Base-by-base conservation (phyloP, 64 coral and sea anemone species). In the Astreopora myriophthalma region DNA sequence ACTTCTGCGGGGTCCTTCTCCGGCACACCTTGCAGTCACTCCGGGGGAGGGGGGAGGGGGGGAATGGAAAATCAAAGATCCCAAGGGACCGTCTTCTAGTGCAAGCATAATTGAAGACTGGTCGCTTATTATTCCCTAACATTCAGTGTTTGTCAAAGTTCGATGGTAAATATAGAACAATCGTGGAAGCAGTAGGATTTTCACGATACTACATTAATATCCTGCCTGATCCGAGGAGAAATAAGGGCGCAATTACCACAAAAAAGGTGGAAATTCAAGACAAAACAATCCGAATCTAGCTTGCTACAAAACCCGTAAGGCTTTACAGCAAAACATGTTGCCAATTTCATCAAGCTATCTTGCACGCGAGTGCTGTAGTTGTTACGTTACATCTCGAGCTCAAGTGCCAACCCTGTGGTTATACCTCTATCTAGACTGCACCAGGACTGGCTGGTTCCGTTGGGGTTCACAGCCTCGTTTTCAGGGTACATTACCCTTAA, bases 351-450 rank as follows among this genome's bases (percentile, higher is more conserved):
- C 44, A 78, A 36, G 79, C 34, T 83, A 37, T 19, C 55, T 64
- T 17, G 5, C 5, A 30, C 14, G 20, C 14, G 51, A 37, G 55
- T 65, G 32, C 79, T 57, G 13, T 39, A 34, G 0, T 63, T 64
- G 37, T 64, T 64, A 38, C 30, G 32, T 80, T 65, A 65, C 31
- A 73, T 37, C 79, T 83, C 29, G 79, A 83, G 33, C 20, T 32
- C 28, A 70, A 60, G 1, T 64, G n/a, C 55, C 22, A 2, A 24
- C 9, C 79, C 52, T 83, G 79, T 83, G 79, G 79, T 83, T 13
- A 61, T 64, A 20, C 30, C 55, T 83, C 30, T 83, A 83, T 65
- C 79, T 83, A 83, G 79, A 83, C 79, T 64, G 79, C 22, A 62
- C 32, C 76, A 57, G 49, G 79, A 23, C 58, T 64, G 26, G 79